phyloP scores from a whole-genome alignment of 2,797 vertebrate species.

The Prionace glauca region DNA sequence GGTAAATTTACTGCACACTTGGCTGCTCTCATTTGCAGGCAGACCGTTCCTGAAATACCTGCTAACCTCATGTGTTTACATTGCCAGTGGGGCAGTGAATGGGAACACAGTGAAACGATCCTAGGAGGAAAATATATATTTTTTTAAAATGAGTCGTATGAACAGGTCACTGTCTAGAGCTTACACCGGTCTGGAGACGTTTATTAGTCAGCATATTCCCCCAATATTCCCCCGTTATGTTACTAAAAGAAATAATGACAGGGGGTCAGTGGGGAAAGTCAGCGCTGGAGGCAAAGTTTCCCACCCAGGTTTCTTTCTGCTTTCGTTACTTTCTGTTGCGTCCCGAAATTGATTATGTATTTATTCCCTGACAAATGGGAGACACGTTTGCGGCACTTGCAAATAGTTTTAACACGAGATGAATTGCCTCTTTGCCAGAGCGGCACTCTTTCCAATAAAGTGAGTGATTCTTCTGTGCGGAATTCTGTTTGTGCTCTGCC shows the following conservation, averaged over 20 bases:
- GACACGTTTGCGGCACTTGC: conserved; percentile 52
- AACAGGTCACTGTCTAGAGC: no score
- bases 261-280: conserved; percentile 42
- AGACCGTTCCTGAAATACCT: neutral
- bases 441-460: conserved; percentile 50
- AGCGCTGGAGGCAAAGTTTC: conserved; percentile 40
- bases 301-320: conserved; percentile 41
- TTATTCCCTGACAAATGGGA: conserved; percentile 55
- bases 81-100: neutral
- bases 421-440: conserved; percentile 56
- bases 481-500: conserved; percentile 64
- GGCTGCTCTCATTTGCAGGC: neutral
- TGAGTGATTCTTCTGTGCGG: conserved; percentile 59
- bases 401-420: conserved; percentile 56
- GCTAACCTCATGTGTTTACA: neutral
- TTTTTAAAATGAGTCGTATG: neutral
- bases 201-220: conserved; percentile 29
- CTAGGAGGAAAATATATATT: no score
- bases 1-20: neutral
- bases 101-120: neutral
- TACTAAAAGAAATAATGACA: conserved; percentile 42
- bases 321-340: conserved; percentile 50
- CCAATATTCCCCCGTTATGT: conserved; percentile 34
- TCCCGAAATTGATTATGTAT: conserved; percentile 52
- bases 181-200: neutral